phyloP scores from a whole-genome alignment of 2,797 vertebrate species.

The Chromis chromis region DNA sequence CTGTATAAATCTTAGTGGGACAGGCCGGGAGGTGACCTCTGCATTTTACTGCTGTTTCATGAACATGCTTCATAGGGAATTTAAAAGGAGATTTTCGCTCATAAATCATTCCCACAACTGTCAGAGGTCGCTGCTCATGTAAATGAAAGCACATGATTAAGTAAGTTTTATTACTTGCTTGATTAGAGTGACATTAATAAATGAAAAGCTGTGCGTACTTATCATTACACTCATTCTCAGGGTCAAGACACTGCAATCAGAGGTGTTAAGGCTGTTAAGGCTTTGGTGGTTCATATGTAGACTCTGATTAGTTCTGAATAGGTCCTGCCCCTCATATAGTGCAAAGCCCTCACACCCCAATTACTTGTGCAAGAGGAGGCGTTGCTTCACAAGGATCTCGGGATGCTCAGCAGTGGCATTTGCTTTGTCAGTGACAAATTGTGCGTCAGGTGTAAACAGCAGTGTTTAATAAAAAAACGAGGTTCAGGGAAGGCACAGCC shows the following conservation, averaged over 20 bases:
- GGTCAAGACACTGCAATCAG: constrained; percentile 61
- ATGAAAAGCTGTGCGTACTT: constrained; percentile 45
- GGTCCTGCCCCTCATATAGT: constrained; percentile 27
- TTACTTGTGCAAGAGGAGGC: constrained; percentile 22
- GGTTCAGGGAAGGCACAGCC: constrained; percentile 30
- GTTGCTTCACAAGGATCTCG: constrained; percentile 13
- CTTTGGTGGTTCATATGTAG: constrained; percentile 12
- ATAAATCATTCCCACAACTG: constrained; percentile 48
- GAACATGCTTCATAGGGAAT: constrained; percentile 46
- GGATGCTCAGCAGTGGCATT: constrained; percentile 45
- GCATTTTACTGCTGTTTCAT: constrained; percentile 51
- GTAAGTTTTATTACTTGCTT: constrained; percentile 49
- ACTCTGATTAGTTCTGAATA: constrained; percentile 48
- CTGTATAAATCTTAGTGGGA: constrained; percentile 52
- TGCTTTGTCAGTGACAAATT: constrained; percentile 73
- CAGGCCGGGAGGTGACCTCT: constrained; percentile 57
- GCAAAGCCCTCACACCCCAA: constrained; percentile 9
- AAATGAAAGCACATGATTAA: constrained; percentile 48
- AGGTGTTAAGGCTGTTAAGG: constrained; percentile 38
- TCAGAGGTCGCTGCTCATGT: constrained; percentile 50
- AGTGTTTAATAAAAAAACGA: constrained; percentile 64
- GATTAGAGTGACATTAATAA: constrained; percentile 66
- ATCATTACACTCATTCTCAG: constrained; percentile 21
- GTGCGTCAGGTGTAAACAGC: constrained; percentile 51
- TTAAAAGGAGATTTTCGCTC: constrained; percentile 37